Conservation (phyloP, 2,113 vertebrate genomes). For the Chamaetylas fuelleborni region DNA sequence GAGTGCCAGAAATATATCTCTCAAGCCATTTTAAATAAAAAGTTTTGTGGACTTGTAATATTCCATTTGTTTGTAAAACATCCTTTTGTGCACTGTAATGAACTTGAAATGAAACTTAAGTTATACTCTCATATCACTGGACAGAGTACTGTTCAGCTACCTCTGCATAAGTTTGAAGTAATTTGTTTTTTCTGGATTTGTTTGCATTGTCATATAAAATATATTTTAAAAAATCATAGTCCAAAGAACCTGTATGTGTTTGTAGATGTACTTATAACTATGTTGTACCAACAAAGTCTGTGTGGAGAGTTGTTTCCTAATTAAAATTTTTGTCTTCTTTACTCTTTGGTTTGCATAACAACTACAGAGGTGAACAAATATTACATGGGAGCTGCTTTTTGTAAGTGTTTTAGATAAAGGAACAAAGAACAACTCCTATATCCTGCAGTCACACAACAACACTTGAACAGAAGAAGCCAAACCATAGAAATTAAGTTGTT, state of each 20-base stretch:
- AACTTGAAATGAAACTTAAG: slow-evolving; percentile 68
- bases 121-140: slow-evolving; percentile 54
- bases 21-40: slow-evolving; percentile 61
- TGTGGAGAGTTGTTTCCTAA: slow-evolving; percentile 67
- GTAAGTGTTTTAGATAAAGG: neutral
- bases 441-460: neutral
- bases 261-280: slow-evolving; percentile 65
- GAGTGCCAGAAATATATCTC: slow-evolving; percentile 59
- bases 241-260: slow-evolving; percentile 61
- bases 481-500: neutral
- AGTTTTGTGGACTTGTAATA: slow-evolving; percentile 49
- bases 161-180: slow-evolving; percentile 70
- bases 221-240: slow-evolving; percentile 54
- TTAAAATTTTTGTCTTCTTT: slow-evolving; percentile 70
- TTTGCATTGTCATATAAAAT: slow-evolving; percentile 60
- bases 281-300: slow-evolving; percentile 64
- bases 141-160: slow-evolving; percentile 72
- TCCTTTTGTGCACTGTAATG: slow-evolving; percentile 69
- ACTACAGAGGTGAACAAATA: neutral
- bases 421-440: neutral
- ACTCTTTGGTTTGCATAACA: slow-evolving; percentile 46
- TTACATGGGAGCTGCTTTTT: neutral
- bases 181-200: slow-evolving; percentile 41
- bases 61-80: slow-evolving; percentile 66
- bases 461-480: neutral